Evolutionary conservation across 2,113 vertebrate species (phyloP), one percentile per base, ranked within the genome.

Genomic region (Psammodynastes pulverulentus): DNA sequence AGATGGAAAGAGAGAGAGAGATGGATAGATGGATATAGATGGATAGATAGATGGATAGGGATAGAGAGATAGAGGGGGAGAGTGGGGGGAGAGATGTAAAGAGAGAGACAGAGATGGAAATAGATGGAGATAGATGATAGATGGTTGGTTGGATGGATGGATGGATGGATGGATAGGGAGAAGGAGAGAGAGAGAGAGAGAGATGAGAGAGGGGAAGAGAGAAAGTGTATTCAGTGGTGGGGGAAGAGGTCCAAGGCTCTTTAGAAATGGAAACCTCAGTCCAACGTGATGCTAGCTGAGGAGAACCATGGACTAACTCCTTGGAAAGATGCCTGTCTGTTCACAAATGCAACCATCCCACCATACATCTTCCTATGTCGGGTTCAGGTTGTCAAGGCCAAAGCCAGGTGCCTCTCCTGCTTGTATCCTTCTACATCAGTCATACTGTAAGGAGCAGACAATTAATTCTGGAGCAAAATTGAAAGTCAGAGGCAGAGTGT

Each of bases 381-480:
- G 96, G 97, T 95, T 92, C 95, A 96, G 96, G 96, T 97, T 97
- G 98, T 97, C 98, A 98, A 98, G 98, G 98, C 98, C 98, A 97
- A 97, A 97, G 97, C 97, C 98, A 98, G 98, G 98, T 98, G 98
- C 97, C 97, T 96, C 95, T 98, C 97, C 97, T 97, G 96, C 92
- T 96, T 97, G 95, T 96, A 97, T 97, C 98, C 98, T 97, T 98
- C 97, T 97, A 97, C 97, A 98, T 98, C 98, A 98, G 98, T 98
- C 98, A 98, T 98, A 98, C 97, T 98, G 97, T 97, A 97, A 97
- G 97, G 97, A 98, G 98, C 98, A 98, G 98, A 98, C 98, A 98
- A 98, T 98, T 98, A 98, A 98, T 98, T 98, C 98, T 98, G 97
- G 97, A 98, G 98, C 98, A 98, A 98, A 98, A 98, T 99, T 99